A percentile compares a stretch with the other conserved stretches of the same genome.
Conservation (phyloP, 2,888 invertebrate species). For the Cylloceria caligata region DNA sequence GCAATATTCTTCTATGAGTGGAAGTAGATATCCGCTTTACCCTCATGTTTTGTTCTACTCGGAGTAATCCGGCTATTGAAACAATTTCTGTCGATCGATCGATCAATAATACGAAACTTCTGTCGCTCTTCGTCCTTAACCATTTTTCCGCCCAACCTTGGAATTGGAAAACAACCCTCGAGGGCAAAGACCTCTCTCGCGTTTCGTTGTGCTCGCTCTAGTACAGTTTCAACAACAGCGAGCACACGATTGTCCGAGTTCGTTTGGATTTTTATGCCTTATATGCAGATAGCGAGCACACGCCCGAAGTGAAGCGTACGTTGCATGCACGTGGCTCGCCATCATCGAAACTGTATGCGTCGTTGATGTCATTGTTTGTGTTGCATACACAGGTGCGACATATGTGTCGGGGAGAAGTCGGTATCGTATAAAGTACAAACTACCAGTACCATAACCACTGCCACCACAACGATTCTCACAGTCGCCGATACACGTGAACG, state of each 20-base stretch:
- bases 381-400: background rate
- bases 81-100: conserved; percentile 12
- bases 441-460: conserved; percentile 30
- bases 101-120: conserved; percentile 21
- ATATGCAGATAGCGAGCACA: conserved; percentile 59
- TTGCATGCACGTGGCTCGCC: conserved; percentile 24
- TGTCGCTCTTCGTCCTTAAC: background rate
- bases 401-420: conserved; percentile 8
- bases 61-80: conserved; percentile 1
- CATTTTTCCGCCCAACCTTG: background rate
- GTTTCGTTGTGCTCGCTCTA: conserved; percentile 4
- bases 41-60: background rate
- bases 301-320: conserved; percentile 31
- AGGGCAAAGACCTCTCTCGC: conserved; percentile 33
- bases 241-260: conserved; percentile 53
- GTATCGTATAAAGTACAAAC: conserved; percentile 18
- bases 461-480: conserved; percentile 35
- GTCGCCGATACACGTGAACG: conserved; percentile 69
- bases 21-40: background rate
- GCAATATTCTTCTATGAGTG: background rate
- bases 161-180: conserved; percentile 53
- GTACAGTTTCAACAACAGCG: conserved; percentile 21
- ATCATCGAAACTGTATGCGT: conserved; percentile 7
- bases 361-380: conserved; percentile 29
- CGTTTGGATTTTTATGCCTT: conserved; percentile 56